A percentile compares a stretch with the other conserved stretches of the same genome.
Conservation (phyloP, 2,113 vertebrate species). For the Oplegnathus fasciatus region DNA sequence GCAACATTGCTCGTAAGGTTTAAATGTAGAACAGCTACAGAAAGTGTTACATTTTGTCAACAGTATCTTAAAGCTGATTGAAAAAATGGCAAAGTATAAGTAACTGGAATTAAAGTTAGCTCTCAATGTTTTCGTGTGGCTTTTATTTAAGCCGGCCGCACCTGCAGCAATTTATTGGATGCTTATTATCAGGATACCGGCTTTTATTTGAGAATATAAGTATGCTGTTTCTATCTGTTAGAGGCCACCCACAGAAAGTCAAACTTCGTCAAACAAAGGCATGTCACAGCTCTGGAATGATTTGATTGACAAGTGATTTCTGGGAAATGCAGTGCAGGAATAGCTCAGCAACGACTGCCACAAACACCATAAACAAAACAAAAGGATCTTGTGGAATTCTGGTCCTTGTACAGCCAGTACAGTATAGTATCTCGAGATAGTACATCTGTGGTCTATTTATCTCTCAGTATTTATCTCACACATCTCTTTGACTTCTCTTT, state of each 20-base stretch:
- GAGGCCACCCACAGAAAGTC: not conserved
- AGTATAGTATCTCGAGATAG: not conserved
- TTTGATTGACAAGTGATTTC: not conserved
- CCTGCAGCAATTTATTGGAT: not conserved
- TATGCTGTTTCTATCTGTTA: not conserved
- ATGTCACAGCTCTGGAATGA: not conserved
- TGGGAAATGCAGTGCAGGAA: slow-evolving; percentile 20
- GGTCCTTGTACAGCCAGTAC: not conserved
- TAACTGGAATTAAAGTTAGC: too few relatives aligned
- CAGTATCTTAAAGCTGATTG: too few relatives aligned
- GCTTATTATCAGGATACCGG: not conserved
- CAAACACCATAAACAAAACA: not conserved
- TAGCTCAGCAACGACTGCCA: not conserved
- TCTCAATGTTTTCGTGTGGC: too few relatives aligned
- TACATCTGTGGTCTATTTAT: not conserved
- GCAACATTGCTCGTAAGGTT: too few relatives aligned
- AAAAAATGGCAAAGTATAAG: too few relatives aligned
- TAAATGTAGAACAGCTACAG: too few relatives aligned
- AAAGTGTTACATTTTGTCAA: too few relatives aligned
- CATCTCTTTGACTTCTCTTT: slow-evolving; percentile 14
- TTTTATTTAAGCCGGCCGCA: too few relatives aligned
- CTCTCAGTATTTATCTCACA: not conserved
- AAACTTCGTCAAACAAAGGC: not conserved
- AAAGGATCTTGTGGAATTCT: not conserved
- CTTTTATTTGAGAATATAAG: not conserved